phyloP scores from a whole-genome alignment of 1,140 invertebrate species.

The Planococcus citri region DNA sequence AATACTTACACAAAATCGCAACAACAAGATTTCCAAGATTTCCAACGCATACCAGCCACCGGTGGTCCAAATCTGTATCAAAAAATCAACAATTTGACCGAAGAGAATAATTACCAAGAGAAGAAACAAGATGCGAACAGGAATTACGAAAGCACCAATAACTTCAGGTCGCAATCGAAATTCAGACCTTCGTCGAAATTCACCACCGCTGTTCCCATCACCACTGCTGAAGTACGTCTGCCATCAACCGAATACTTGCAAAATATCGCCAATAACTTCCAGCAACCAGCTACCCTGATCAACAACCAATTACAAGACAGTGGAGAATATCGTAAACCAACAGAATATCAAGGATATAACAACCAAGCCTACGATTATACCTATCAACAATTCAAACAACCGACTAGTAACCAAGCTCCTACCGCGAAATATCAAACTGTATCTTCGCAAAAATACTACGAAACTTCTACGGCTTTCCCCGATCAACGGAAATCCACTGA shows the following conservation, averaged over 20 bases:
- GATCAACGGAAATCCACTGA: neutral
- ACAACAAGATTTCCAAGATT: neutral
- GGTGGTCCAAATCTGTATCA: neutral
- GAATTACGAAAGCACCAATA: neutral
- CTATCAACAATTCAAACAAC: constrained; percentile 1
- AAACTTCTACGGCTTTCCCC: neutral
- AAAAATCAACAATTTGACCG: constrained; percentile 17
- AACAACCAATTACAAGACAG: constrained; percentile 28
- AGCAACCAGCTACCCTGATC: constrained; percentile 29
- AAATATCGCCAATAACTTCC: constrained; percentile 22
- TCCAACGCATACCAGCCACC: neutral
- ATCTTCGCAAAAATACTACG: neutral
- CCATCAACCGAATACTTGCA: neutral
- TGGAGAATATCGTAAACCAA: neutral
- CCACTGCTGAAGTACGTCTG: neutral
- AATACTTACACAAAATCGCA: neutral
- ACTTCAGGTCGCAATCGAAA: constrained; percentile 20
- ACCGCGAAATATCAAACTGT: constrained; percentile 32
- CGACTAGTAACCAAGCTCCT: constrained; percentile 28
- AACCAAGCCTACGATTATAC: neutral
- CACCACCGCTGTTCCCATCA: neutral
- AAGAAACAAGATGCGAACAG: neutral
- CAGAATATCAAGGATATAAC: neutral
- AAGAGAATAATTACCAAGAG: neutral
- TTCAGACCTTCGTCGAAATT: constrained; percentile 25